Evolutionary conservation across 2,888 invertebrate genomes (phyloP).

Genomic region (Elmis aenea): DNA sequence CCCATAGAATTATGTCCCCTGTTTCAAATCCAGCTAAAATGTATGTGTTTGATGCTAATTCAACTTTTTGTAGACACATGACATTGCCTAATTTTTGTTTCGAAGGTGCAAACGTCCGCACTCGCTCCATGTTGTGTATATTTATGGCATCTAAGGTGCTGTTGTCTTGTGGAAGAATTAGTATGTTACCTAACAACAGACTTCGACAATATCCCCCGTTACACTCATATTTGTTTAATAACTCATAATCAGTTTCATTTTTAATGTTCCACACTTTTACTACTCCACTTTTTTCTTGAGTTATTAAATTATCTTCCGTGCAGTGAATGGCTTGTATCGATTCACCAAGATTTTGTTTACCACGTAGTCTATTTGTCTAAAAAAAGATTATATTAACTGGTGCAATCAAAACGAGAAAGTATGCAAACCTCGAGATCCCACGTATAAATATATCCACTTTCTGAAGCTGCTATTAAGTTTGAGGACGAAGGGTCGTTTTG

Average conservation of each 20-base stretch:
- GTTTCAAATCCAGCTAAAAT: constrained; percentile 70
- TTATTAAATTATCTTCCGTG: constrained; percentile 58
- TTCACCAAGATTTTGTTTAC: constrained; percentile 61
- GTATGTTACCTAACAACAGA: constrained; percentile 55
- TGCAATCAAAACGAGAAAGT: background rate
- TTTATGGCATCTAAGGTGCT: constrained; percentile 49
- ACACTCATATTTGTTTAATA: constrained; percentile 54
- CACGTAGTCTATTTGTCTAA: constrained; percentile 66
- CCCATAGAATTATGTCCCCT: constrained; percentile 68
- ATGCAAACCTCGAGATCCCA: constrained; percentile 72
- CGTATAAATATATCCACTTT: constrained; percentile 68
- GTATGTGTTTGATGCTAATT: constrained; percentile 48
- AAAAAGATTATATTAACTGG: constrained; percentile 5
- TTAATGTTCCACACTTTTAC: constrained; percentile 61
- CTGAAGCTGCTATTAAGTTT: constrained; percentile 68
- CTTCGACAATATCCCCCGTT: constrained; percentile 71
- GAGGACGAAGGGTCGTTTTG: constrained; percentile 49
- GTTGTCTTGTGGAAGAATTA: constrained; percentile 63
- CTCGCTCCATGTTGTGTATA: constrained; percentile 41
- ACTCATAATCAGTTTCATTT: constrained; percentile 56
- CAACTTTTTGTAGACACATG: constrained; percentile 59
- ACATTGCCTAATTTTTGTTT: constrained; percentile 54
- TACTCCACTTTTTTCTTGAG: constrained; percentile 70
- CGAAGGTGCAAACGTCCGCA: constrained; percentile 46
- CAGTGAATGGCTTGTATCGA: constrained; percentile 60